These are phyloP conservation scores for Ceraclea dissimilis DNA, from an alignment of 2,888 invertebrate genomes.

Conservation along the genomic window DNA sequence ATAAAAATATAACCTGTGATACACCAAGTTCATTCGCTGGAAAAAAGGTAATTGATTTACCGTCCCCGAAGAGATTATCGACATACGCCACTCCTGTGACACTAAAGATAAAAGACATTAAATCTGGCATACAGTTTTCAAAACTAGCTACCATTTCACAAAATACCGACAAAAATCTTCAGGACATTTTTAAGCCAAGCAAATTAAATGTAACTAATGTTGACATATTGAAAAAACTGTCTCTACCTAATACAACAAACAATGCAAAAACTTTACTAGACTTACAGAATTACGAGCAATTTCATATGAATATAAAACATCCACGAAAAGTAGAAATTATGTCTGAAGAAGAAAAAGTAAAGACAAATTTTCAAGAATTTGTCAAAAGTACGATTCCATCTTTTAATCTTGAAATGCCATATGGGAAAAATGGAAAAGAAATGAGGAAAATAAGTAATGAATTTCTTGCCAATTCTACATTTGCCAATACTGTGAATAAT, in stretches of 20 bases:
- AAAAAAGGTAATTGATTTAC: conserved; percentile 34
- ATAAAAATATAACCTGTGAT: conserved; percentile 37
- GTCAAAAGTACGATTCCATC: neutral
- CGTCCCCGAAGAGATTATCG: neutral
- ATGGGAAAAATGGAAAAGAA: conserved; percentile 1
- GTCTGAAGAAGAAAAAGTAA: neutral
- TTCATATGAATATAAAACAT: conserved; percentile 8
- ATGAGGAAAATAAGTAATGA: conserved; percentile 14
- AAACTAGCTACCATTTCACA: neutral
- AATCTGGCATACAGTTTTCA: neutral
- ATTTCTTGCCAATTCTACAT: neutral
- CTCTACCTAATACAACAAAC: neutral
- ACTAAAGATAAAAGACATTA: neutral
- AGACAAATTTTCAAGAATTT: neutral
- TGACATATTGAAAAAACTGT: neutral
- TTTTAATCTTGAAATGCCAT: conserved; percentile 1
- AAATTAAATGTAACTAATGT: neutral
- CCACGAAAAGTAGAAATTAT: conserved; percentile 1
- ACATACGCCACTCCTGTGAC: neutral
- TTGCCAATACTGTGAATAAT: neutral
- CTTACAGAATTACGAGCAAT: conserved; percentile 6
- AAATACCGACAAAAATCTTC: neutral
- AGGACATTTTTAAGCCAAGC: neutral
- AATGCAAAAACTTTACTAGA: conserved; percentile 9
- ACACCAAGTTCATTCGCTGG: conserved; percentile 35